Evolutionary conservation across 2,888 invertebrate species (phyloP), one percentile per base, ranked within the genome.

Genomic region (Chymomyza caudatula): DNA sequence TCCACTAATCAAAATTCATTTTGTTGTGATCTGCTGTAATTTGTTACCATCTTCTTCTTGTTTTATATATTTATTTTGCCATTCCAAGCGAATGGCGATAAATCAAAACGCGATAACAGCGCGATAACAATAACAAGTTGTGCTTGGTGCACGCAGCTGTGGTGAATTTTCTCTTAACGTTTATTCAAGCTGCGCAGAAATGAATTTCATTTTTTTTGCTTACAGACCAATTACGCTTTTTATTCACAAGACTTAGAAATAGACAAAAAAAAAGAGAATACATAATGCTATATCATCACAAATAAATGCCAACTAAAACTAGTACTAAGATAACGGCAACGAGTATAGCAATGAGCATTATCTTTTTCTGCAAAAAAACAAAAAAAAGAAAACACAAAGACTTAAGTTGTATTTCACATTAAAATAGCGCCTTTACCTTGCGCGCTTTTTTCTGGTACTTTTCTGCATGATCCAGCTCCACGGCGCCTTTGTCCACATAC

Each of bases 401-500:
- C 25, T 25, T 37, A 11, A 8, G 8, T 37, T 37, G 8, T 37
- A 11, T 37, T 37, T 11, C 2, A 0, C 2, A 37, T 2, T 37
- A 37, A 2, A 37, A 37, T 1, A 25, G 25, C 25, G 29, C 29
- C 11, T 11, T 37, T 59, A 88, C 88, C 87, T 88, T 88, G 5
- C 86, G 73, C 22, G 88, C 88, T 54, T 74, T 87, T 43, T 88
- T 86, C 17, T 79, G 77, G 25, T 83, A 71, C 22, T 77, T 76
- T 43, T 88, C 78, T 4, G 88, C 88, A 57, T 87, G 73, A 20
- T 83, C 84, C 20, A 88, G 72, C 55, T 91, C 85, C 51, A 76
- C 87, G n/a, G 87, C 85, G 13, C 90, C 91, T 60, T 89, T 89
- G 65, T 90, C 90, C 4, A 90, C 88, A 55, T 82, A 85, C 0